Evolutionary conservation across 1,140 invertebrate genomes (phyloP).

Genomic region (Linepithema humile): DNA sequence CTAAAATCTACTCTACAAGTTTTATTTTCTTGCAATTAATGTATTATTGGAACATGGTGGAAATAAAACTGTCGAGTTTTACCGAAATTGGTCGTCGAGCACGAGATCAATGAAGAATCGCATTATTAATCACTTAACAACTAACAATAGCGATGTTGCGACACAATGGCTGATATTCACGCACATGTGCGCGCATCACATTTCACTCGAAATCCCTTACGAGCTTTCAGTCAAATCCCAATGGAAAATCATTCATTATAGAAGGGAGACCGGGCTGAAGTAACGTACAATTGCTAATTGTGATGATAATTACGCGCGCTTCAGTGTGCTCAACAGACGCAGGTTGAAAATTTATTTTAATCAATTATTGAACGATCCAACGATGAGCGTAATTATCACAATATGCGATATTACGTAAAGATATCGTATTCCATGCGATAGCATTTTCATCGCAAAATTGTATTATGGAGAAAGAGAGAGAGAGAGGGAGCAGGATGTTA

Average conservation of each 20-base stretch:
- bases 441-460: neutral
- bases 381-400: neutral
- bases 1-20: neutral
- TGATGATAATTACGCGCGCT: constrained; percentile 11
- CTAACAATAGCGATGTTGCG: neutral
- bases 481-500: too few species aligned
- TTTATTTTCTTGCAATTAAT: neutral
- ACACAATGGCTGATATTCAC: neutral
- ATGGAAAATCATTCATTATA: constrained; percentile 11
- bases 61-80: neutral
- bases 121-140: constrained; percentile 21
- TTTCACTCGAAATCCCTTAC: constrained; percentile 17
- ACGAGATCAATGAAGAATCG: neutral
- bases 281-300: constrained; percentile 5
- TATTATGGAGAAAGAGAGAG: too few species aligned
- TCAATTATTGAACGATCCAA: constrained; percentile 8
- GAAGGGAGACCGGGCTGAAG: neutral
- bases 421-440: too few species aligned
- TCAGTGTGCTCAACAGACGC: neutral
- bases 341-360: neutral
- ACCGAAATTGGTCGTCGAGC: neutral
- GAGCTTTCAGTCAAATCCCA: constrained; percentile 18
- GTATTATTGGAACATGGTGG: neutral
- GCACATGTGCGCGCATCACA: neutral
- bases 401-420: neutral